Percentiles rank a stretch among this genome's conserved stretches.
Evolutionary conservation across 2,113 vertebrate genomes (phyloP).

Genomic region (Bungarus multicinctus): DNA sequence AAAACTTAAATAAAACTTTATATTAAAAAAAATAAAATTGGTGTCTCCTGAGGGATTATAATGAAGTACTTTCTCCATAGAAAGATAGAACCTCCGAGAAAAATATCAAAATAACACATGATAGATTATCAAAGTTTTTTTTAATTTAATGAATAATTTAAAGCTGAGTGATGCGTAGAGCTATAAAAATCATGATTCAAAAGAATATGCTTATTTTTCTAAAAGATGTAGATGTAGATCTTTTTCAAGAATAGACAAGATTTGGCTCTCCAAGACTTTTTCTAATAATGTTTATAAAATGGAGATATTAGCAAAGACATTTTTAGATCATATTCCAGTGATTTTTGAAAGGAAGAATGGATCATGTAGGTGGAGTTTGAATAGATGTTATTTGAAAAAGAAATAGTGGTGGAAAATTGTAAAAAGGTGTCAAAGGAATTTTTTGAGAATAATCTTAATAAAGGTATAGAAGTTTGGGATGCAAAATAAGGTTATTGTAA

Average conservation of each 20-base stretch:
- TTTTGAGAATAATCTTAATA: neutral
- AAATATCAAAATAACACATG: neutral
- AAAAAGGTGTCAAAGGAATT: neutral
- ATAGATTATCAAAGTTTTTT: neutral
- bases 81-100: neutral
- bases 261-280: neutral
- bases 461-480: neutral
- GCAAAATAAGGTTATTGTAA: neutral
- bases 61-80: neutral
- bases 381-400: neutral
- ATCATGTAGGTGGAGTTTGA: neutral
- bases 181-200: neutral
- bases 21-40: no score
- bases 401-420: neutral
- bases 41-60: neutral
- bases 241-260: neutral
- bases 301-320: neutral
- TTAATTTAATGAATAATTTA: neutral
- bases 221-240: neutral
- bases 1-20: no score
- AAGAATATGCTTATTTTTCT: neutral
- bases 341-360: neutral
- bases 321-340: neutral
- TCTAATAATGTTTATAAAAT: neutral
- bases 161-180: neutral